phyloP scores from a whole-genome alignment of 92 coral and sea anemone species.

The Montipora capitata region DNA sequence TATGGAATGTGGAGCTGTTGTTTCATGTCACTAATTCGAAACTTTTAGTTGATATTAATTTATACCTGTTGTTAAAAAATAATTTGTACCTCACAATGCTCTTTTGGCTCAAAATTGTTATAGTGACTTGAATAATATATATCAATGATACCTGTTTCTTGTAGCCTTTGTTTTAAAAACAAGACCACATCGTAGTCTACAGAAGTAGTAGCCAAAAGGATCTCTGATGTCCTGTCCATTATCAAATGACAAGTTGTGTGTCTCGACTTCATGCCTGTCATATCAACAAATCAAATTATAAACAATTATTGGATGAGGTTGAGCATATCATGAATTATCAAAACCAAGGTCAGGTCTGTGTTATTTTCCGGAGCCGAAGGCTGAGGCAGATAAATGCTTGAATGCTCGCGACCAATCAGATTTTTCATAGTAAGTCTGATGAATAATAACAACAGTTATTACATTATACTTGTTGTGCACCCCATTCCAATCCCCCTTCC shows the following conservation, averaged over 20 bases:
- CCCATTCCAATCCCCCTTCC: neutral
- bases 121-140: neutral
- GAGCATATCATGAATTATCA: neutral
- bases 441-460: neutral
- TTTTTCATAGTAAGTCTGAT: neutral
- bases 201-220: constrained; percentile 60
- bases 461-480: neutral
- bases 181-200: constrained; percentile 60
- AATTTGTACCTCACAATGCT: constrained; percentile 2
- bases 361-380: neutral
- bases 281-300: neutral
- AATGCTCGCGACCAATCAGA: neutral
- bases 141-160: constrained; percentile 60
- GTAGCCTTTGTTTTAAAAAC: constrained; percentile 68
- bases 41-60: neutral
- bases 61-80: constrained; percentile 2
- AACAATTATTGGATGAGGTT: constrained; percentile 3
- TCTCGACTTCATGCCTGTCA: constrained; percentile 68
- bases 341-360: neutral
- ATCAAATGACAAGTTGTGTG: constrained; percentile 42
- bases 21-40: neutral
- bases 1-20: neutral
- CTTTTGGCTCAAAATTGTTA: neutral
- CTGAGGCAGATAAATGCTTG: neutral
- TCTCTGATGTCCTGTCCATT: constrained; percentile 42